Evolutionary conservation across 2,113 vertebrate species (phyloP), one percentile per base, ranked within the genome.

Genomic region (Oreochromis niloticus): DNA sequence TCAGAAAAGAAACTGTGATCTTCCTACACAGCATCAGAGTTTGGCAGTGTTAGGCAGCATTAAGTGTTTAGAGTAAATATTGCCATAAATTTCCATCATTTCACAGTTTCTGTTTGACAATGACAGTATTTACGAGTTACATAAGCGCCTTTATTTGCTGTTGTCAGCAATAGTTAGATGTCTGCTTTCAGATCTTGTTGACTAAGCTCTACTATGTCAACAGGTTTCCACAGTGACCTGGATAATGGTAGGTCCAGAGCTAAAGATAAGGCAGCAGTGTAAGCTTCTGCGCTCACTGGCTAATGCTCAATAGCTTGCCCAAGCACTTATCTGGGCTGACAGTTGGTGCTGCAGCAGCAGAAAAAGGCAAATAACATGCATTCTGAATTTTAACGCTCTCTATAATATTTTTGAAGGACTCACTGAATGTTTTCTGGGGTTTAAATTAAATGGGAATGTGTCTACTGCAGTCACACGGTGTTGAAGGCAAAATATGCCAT

Each of bases 171-270:
- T 16, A 83, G 59, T 27, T 56, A 14, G 41, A 43, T 81, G 91
- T 80, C 71, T 80, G 56, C 43, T 73, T 86, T 85, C 50, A 85
- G 80, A 84, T 91, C 27, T 86, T 91, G 86, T 79, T 71, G 90
- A 92, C 93, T 86, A 80, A 94, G 88, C 85, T 93, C 52, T 88
- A 55, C 90, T 91, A 41, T 94, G 87, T 93, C 91, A 92, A 90
- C 94, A 95, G 94, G 95, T 94, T 84, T 92, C 81, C 83, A 93
- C 86, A 91, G 89, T 91, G 91, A 95, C 93, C 94, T 93, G 89
- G 88, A 93, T 89, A 86, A 92, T 83, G 94, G 94, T 92, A 93
- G 91, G 95, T 96, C 90, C 84, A 88, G 66, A 55, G 57, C 71
- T 63, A 81, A 41, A 88, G 89, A 93, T 92, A 78, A 92, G 91